Evolutionary conservation across 1,140 invertebrate genomes (phyloP), one percentile per base, ranked within the genome.

Genomic region (Gyrodactylus bullatarudis): DNA sequence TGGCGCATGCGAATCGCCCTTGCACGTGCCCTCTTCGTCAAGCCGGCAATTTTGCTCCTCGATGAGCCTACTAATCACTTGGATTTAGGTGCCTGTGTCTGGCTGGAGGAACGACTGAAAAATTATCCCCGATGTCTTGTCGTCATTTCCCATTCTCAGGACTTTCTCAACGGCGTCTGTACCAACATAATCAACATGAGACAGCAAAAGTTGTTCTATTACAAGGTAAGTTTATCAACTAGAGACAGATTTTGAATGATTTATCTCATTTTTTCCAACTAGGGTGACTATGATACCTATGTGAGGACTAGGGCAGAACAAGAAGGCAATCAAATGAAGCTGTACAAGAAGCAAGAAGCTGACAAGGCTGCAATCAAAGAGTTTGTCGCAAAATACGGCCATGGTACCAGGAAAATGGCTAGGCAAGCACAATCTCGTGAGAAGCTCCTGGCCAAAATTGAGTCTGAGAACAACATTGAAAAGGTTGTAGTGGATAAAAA

Each of bases 341-440:
- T 92, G 76, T 99, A 97, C 79, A 91, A 96, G 77, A 98, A 93
- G 94, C 93, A 99, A 81, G 95, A 99, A 80, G 91, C 95, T 83
- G 93, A 99, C 82, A 97, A 99, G 73, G 84, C 90, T 74, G 89
- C 98, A 78, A 99, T 99, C 94, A 98, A 97, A 85, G 95, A 98
- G 80, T 99, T 98, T 80, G 96, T 99, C 76, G 95, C 94, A 0
- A 83, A 94, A 73, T 99, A 98, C 82, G 95, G 95, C 85, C 94
- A 99, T 80, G 95, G 95, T 78, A 92, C 89, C 69, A 93, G 93
- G 0, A 99, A 99, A 82, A 81, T 98, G 68, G 95, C 95, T 0
- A 84, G 93, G 74, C 95, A 99, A 80, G 95, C 95, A 69, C 93
- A 99, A 81, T 94, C 90, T 74, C 98, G 98, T 82, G 94, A 99